These are phyloP conservation scores for Calephelis virginiensis DNA, from an alignment of 1,140 invertebrate genomes.

Conservation along the genomic window DNA sequence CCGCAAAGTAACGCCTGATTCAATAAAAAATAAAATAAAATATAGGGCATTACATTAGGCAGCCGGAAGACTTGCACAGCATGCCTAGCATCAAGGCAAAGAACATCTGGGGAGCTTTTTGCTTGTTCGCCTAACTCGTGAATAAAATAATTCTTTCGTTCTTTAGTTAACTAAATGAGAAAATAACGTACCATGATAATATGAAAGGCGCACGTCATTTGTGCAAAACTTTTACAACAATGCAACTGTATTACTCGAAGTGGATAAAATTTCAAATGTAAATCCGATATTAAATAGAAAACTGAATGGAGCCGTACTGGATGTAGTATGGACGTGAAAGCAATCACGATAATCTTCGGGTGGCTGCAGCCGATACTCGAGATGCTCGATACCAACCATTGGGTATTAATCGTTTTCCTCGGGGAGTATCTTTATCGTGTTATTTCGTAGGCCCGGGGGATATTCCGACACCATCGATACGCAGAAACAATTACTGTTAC, in stretches of 20 bases:
- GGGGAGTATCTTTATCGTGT: conserved; percentile 35
- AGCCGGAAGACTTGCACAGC: too few species aligned
- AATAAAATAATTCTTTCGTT: too few species aligned
- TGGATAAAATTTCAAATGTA: conserved; percentile 36
- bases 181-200: conserved; percentile 15
- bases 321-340: conserved; percentile 39
- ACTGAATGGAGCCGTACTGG: conserved; percentile 34
- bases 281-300: conserved; percentile 40
- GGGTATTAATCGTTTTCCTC: conserved; percentile 41
- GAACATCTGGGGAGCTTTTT: too few species aligned
- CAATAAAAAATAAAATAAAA: too few species aligned
- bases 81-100: too few species aligned
- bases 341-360: conserved; percentile 41
- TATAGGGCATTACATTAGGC: too few species aligned
- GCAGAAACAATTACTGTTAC: conserved; percentile 31
- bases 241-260: conserved; percentile 26
- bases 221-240: conserved; percentile 28
- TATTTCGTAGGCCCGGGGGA: conserved; percentile 29
- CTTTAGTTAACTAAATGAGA: background rate
- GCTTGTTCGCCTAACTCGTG: too few species aligned
- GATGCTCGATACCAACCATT: conserved; percentile 28
- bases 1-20: too few species aligned
- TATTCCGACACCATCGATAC: conserved; percentile 27
- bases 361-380: conserved; percentile 23
- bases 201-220: conserved; percentile 18